Evolutionary conservation across 2,797 vertebrate species (phyloP).

Genomic region (Sebastes kiyomatsui): DNA sequence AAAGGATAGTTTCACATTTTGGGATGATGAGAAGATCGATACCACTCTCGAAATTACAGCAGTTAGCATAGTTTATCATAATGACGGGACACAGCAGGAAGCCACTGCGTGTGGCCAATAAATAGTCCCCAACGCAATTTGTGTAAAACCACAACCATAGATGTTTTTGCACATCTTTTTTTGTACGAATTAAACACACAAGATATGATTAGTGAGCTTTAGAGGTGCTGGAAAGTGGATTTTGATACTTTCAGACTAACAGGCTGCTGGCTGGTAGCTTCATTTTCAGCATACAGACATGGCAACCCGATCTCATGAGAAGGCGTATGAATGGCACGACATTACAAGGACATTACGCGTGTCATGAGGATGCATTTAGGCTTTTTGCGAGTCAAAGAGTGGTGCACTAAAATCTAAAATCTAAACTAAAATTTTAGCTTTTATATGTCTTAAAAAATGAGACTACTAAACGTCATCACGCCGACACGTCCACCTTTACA

Average conservation of each 20-base stretch:
- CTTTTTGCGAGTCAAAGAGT: too few species aligned
- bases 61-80: not conserved
- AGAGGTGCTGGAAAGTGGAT: not conserved
- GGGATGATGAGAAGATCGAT: not conserved
- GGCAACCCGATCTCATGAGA: not conserved
- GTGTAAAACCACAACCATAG: too few species aligned
- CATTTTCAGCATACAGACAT: not conserved
- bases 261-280: not conserved
- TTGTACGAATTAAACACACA: not conserved
- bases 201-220: not conserved
- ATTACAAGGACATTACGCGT: too few species aligned
- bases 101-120: not conserved
- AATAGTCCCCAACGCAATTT: too few species aligned
- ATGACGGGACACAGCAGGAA: not conserved
- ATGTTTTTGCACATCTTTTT: not conserved
- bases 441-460: too few species aligned
- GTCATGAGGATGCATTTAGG: too few species aligned
- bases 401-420: fast-evolving
- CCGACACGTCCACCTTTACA: too few species aligned
- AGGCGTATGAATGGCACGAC: too few species aligned
- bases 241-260: not conserved
- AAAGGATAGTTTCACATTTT: not conserved
- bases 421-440: too few species aligned
- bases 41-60: too few species aligned
- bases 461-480: too few species aligned